Conservation (phyloP, 2,888 invertebrate genomes). For the Resseliella maxima region DNA sequence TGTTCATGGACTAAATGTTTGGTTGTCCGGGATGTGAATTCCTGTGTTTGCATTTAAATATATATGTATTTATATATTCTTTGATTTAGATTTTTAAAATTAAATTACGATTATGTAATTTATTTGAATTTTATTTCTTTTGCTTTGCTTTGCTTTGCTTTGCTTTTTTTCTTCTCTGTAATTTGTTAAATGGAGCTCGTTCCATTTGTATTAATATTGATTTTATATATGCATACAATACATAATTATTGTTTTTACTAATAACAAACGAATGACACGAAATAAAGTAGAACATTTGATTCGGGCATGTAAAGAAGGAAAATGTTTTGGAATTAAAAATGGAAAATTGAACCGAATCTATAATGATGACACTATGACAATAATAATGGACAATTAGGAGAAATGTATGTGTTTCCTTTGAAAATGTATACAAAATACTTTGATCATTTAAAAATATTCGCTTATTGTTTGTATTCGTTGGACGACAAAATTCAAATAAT, state of each 20-base stretch:
- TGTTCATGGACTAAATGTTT: background rate
- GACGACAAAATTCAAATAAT: too few species aligned
- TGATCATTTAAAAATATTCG: too few species aligned
- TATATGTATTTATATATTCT: background rate
- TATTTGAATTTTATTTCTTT: background rate
- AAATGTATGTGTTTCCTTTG: too few species aligned
- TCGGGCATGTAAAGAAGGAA: too few species aligned
- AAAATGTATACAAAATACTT: too few species aligned
- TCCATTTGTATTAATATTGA: background rate
- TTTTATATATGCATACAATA: background rate
- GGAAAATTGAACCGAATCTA: too few species aligned
- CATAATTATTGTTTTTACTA: background rate
- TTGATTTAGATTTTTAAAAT: background rate
- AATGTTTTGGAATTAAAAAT: too few species aligned
- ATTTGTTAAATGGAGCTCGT: background rate
- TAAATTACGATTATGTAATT: constrained; percentile 32
- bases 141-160: background rate
- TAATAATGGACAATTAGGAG: too few species aligned
- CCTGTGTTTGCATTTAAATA: background rate
- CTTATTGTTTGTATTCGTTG: too few species aligned
- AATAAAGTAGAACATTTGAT: too few species aligned
- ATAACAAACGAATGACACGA: too few species aligned
- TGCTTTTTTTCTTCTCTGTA: background rate
- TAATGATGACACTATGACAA: too few species aligned
- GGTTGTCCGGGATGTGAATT: background rate